Evolutionary conservation across 2,797 vertebrate species (phyloP), one percentile per base, ranked within the genome.

Genomic region (Falco berigora): DNA sequence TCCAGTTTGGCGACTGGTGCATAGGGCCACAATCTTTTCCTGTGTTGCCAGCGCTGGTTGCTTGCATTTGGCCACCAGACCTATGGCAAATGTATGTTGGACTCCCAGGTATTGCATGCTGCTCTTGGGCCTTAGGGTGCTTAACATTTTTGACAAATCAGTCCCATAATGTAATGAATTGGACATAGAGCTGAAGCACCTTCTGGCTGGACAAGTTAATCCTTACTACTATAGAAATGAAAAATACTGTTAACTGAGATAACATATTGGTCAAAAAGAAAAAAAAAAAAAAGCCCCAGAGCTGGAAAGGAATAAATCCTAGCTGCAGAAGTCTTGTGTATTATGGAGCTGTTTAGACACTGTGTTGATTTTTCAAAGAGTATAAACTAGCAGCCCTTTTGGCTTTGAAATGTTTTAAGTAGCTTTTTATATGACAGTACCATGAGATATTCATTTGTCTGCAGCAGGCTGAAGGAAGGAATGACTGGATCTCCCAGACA

Each of bases 391-490:
- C 72, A 88, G 89, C 87, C 94, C 96, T 94, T 97, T 95, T 96
- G 96, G 96, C 96, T 96, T 90, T 94, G 95, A 92, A 96, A 96
- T 3, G 81, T 92, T 97, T 95, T 97, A 96, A 97, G 92, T 95
- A 96, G 96, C 91, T 94, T 95, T 97, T 96, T 96, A 96, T 96
- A 93, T 97, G 96, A 95, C 96, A 96, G 84, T 94, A 85, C 92
- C 95, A 94, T 95, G 95, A 95, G 96, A 97, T 94, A 95, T 93
- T 94, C 75, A 95, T 96, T 97, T 95, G 88, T 97, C 96, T 96
- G 93, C 72, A 12, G 93, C 77, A 74, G 75, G 84, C 88, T 96
- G 88, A 91, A 80, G 88, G 94, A 89, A 94, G 81, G 92, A 96
- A 97, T 91, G 93, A 92, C 93, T 95, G 93, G 61, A 87, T 97